A percentile compares a stretch with the other conserved stretches of the same genome.
Evolutionary conservation across 2,113 vertebrate species (phyloP).

Genomic region (Riparia riparia): DNA sequence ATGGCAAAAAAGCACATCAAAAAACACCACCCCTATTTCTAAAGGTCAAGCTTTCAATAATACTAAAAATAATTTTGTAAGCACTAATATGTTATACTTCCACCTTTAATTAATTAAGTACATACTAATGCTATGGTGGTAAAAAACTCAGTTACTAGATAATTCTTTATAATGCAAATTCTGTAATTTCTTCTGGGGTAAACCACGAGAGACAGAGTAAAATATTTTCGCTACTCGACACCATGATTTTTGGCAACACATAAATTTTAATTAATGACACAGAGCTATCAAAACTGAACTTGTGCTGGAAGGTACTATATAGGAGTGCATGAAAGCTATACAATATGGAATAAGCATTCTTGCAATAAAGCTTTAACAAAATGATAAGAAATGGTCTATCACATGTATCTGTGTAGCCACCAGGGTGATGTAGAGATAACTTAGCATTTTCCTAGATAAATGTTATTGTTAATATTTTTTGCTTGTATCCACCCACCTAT

Average conservation of each 20-base stretch:
- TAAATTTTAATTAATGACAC: neutral
- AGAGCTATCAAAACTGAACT: neutral
- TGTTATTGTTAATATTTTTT: neutral
- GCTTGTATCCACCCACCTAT: neutral
- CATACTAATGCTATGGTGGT: neutral
- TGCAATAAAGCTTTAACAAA: neutral
- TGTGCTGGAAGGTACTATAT: neutral
- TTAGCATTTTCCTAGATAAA: neutral
- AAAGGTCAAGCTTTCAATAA: neutral
- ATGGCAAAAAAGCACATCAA: accelerated
- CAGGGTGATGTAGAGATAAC: neutral
- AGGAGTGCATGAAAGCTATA: neutral
- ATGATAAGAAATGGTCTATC: neutral
- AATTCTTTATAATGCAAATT: neutral
- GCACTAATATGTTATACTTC: neutral
- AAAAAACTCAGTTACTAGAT: neutral
- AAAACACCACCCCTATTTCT: neutral
- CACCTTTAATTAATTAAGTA: neutral
- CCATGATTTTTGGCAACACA: neutral
- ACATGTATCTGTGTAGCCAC: neutral
- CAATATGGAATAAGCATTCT: neutral
- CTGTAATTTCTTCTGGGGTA: accelerated
- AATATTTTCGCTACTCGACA: neutral
- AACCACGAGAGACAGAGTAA: neutral
- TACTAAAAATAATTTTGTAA: neutral